These are phyloP conservation scores for Ceyx cyanopectus DNA, from an alignment of 2,113 vertebrate genomes.

Conservation along the genomic window DNA sequence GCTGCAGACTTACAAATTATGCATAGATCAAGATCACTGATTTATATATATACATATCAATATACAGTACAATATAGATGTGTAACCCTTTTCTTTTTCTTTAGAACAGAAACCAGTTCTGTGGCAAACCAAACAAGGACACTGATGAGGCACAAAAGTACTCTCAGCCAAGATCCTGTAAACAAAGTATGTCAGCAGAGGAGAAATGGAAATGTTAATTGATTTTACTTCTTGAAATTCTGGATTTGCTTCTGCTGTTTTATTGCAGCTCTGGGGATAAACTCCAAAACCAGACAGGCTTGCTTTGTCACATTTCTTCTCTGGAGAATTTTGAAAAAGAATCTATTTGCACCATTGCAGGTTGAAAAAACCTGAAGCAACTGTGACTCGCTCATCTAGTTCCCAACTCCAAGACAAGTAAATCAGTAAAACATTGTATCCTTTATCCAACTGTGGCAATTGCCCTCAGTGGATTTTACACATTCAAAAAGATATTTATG, in stretches of 20 bases:
- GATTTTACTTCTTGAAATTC: constrained; percentile 11
- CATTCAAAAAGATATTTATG: constrained; percentile 34
- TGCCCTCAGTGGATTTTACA: constrained; percentile 19
- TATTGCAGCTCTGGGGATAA: background rate
- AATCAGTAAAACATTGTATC: background rate
- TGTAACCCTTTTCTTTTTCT: background rate
- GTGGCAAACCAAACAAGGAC: background rate
- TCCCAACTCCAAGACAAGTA: background rate
- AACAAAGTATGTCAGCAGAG: background rate
- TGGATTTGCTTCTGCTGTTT: background rate
- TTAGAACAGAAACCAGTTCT: background rate
- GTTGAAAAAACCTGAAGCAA: background rate
- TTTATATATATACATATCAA: background rate
- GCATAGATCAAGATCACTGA: background rate
- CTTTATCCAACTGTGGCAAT: constrained; percentile 1
- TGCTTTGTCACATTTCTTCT: constrained; percentile 5
- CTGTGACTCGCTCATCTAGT: background rate
- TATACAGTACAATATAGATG: background rate
- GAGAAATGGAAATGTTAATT: background rate
- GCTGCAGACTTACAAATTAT: background rate
- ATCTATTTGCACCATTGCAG: background rate
- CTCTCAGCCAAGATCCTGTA: background rate
- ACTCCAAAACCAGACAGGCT: background rate
- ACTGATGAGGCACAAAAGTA: background rate
- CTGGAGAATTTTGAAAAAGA: constrained; percentile 15